Percentiles rank a stretch among this genome's conserved stretches.
Evolutionary conservation across 2,797 vertebrate species (phyloP).

Genomic region (Cygnus olor): DNA sequence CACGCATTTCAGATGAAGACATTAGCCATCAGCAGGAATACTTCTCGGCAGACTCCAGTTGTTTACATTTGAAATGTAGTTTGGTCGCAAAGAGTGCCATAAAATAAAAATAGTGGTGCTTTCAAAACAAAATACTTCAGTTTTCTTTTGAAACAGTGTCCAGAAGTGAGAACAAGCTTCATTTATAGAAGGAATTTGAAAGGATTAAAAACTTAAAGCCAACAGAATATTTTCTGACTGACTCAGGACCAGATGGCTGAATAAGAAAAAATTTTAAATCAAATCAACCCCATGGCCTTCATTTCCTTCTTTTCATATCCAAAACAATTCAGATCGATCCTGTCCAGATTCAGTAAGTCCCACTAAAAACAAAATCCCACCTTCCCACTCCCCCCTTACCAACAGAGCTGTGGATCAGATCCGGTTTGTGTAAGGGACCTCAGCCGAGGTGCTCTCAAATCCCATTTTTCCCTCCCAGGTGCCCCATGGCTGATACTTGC

Average conservation of each 20-base stretch:
- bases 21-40: neutral
- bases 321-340: neutral
- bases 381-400: accelerated
- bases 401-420: accelerated
- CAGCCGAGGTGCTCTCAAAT: neutral
- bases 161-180: neutral
- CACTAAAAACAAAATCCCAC: neutral
- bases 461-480: accelerated
- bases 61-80: neutral
- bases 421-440: accelerated
- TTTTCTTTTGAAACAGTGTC: neutral
- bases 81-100: neutral
- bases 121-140: neutral
- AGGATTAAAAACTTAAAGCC: neutral
- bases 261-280: neutral
- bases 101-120: neutral
- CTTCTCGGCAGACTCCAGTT: neutral
- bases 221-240: conserved; percentile 33
- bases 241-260: conserved; percentile 33
- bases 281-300: neutral
- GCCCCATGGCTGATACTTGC: neutral
- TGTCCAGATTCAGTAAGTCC: neutral
- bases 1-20: neutral
- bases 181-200: neutral
- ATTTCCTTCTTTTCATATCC: neutral